Base-by-base conservation (phyloP, 2,888 invertebrate species). In the Zygogramma bicolorata region DNA sequence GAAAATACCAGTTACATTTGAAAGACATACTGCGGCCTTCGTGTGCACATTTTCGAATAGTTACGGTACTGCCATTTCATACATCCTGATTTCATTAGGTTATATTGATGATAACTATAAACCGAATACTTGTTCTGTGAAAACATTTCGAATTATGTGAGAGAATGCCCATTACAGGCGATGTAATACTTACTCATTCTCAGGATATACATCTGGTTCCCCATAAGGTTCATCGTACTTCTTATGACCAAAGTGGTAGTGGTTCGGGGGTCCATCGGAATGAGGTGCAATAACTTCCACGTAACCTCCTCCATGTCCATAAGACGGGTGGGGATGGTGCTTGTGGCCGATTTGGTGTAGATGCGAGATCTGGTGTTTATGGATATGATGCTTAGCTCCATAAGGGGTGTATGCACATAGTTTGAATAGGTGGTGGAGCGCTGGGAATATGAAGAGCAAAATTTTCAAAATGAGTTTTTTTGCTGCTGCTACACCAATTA, bases 381-480 rank as follows among this genome's bases (percentile, higher is more conserved):
- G 79, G 80, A 95, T 95, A 85, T 95, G 95, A 81, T 90, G 93
- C 83, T 95, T 94, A 57, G 93, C 92, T 15, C 91, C 90, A 80
- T 93, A 92, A 80, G 93, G 91, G 77, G 94, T 94, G 82, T 95
- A 95, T 4, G 94, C 93, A 86, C 95, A 96, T 15, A 95, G 88
- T 85, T 95, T 95, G 88, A 95, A 95, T 73, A 96, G 90, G 84
- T 95, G 94, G 68, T 94, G 92, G 74, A 96, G 86, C 0, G 94
- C 94, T 0, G 95, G 95, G 87, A 95, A 94, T 42, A 96, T 83
- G 89, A 95, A 95, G 22, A 96, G 89, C 13, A 96, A 86, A 65
- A 95, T 88, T 84, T 96, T 95, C 53, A 96, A 88, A 82, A 95
- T 90, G 80, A 96, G 89, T 85, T 95, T 95, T 88, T 96, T 96